These are phyloP conservation scores for Uropetala carovei DNA, from an alignment of 2,888 invertebrate genomes.

Conservation along the genomic window DNA sequence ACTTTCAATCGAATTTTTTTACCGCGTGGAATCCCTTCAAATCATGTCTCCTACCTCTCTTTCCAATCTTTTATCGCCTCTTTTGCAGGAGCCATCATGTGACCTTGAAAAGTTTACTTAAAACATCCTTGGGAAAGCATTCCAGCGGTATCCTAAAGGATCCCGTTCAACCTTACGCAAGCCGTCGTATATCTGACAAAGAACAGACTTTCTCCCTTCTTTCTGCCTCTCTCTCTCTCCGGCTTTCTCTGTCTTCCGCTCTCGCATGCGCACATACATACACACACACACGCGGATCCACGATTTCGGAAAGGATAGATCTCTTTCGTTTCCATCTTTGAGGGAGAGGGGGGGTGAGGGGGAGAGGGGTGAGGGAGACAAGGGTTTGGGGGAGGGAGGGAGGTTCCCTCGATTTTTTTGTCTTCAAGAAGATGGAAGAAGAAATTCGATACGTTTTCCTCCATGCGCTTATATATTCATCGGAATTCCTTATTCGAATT, in stretches of 20 bases:
- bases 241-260: no score
- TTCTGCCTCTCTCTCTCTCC: background rate
- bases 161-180: background rate
- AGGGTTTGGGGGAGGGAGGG: no score
- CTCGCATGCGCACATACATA: no score
- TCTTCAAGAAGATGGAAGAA: background rate
- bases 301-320: no score
- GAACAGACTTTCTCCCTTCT: background rate
- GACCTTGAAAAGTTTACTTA: background rate
- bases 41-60: no score
- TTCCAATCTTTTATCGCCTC: background rate
- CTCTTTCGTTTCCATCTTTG: no score
- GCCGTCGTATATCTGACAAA: background rate
- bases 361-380: no score
- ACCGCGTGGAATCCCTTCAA: no score
- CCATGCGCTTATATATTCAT: slow-evolving; percentile 14
- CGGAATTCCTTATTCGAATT: slow-evolving; percentile 8
- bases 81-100: background rate
- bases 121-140: background rate
- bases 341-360: no score
- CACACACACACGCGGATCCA: no score
- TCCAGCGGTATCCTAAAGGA: background rate
- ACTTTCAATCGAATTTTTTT: no score
- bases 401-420: background rate
- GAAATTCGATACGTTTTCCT: slow-evolving; percentile 14